Evolutionary conservation across 2,113 vertebrate species (phyloP), one percentile per base, ranked within the genome.

Genomic region (Callaeas wilsoni): DNA sequence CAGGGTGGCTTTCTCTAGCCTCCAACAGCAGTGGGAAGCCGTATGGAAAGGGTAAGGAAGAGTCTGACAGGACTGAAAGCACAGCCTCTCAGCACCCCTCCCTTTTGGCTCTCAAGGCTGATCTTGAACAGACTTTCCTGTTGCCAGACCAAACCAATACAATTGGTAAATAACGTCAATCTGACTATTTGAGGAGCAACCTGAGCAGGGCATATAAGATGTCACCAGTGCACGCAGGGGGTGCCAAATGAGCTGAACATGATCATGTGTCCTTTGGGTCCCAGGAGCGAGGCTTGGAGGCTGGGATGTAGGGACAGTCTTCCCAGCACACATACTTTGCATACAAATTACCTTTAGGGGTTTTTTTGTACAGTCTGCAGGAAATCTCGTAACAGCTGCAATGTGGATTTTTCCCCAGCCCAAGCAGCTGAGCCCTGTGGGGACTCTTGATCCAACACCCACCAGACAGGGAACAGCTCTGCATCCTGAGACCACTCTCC

Each of bases 151-250:
- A 55, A 80, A 32, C 8, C 2, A 4, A 30, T 13, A 35, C n/a
- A 78, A 27, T 64, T 14, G 16, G 69, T 85, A 78, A 84, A 75
- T 89, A 92, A 89, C 46, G 39, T 20, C 75, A 59, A 5, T 39
- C 46, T 82, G 87, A 46, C 13, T 79, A 10, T 52, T 35, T 60
- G 57, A 94, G 55, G 12, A 87, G 77, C 14, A 73, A 89, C 33
- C 16, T 16, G 62, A 91, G 81, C n/a, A 84, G 56, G 65, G 30
- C 21, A 18, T 63, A 56, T 60, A 63, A 74, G 8, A 9, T 89
- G 44, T 87, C 91, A 84, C 33, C 60, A 71, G 35, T 13, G 59
- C 55, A 62, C 0, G 0, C 0, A 1, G 1, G 0, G 16, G 39
- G 5, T 63, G 41, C 27, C 1, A 3, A 71, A 82, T 0, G 2